These are phyloP conservation scores for Alligator mississippiensis DNA, from an alignment of 2,113 vertebrate species.

Conservation along the genomic window DNA sequence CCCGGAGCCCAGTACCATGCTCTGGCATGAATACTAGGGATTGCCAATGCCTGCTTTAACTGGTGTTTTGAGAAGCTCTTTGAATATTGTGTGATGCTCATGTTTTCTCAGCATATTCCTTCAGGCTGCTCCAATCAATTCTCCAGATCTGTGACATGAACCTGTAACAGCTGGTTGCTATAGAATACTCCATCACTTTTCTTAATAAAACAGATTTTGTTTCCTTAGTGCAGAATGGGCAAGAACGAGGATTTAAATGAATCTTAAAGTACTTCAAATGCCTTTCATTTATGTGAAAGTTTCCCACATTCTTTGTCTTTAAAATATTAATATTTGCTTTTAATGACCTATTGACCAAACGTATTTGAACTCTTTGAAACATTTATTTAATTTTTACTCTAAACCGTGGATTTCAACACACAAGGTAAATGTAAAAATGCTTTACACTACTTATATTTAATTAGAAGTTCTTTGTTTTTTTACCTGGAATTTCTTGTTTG, in stretches of 20 bases:
- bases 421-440: not conserved
- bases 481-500: not conserved
- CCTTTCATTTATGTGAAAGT: constrained; percentile 30
- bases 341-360: not conserved
- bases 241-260: constrained; percentile 28
- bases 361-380: not conserved
- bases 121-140: constrained; percentile 15
- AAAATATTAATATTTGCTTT: not conserved
- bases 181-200: constrained; percentile 44
- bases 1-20: too few species aligned
- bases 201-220: constrained; percentile 52
- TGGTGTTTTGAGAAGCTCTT: constrained; percentile 31
- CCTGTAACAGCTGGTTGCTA: constrained; percentile 23
- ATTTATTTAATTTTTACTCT: not conserved
- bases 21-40: too few species aligned
- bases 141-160: not conserved
- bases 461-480: not conserved
- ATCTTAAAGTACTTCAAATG: not conserved
- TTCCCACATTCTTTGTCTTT: not conserved
- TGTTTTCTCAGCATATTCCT: constrained; percentile 16
- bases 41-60: not conserved
- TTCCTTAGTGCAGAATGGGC: constrained; percentile 20
- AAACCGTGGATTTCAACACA: not conserved
- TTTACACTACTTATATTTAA: not conserved
- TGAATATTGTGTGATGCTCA: constrained; percentile 17